Conservation (phyloP, 1,140 invertebrate genomes). For the Lepidurus packardi region DNA sequence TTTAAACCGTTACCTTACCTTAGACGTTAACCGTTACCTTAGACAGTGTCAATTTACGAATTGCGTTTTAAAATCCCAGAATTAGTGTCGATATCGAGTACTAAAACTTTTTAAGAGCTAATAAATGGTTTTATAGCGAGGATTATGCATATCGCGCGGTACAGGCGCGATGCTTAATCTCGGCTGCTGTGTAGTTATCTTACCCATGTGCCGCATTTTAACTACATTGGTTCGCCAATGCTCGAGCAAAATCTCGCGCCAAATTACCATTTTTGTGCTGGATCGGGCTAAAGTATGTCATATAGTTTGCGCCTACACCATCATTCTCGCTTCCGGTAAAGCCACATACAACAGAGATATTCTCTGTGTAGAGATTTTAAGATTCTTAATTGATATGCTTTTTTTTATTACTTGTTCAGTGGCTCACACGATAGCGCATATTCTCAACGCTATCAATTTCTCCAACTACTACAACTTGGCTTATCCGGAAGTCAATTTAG, state of each 20-base stretch:
- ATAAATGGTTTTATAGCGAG: conserved; percentile 29
- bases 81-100: background rate
- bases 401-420: background rate
- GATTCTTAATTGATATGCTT: background rate
- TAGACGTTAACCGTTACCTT: background rate
- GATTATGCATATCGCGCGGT: conserved; percentile 37
- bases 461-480: conserved; percentile 33
- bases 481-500: conserved; percentile 35
- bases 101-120: background rate
- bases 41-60: background rate
- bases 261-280: background rate
- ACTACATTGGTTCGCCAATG: conserved; percentile 28
- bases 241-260: conserved; percentile 9
- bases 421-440: conserved; percentile 33
- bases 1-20: background rate
- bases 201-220: conserved; percentile 37
- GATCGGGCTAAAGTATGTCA: conserved; percentile 30
- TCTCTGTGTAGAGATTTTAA: background rate
- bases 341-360: background rate
- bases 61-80: background rate
- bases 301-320: conserved; percentile 29
- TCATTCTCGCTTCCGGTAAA: conserved; percentile 31
- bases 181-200: conserved; percentile 37
- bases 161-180: conserved; percentile 38
- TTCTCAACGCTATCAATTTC: conserved; percentile 36